These are phyloP conservation scores for Hypsopygia costalis DNA, from an alignment of 2,888 invertebrate genomes.

Conservation along the genomic window DNA sequence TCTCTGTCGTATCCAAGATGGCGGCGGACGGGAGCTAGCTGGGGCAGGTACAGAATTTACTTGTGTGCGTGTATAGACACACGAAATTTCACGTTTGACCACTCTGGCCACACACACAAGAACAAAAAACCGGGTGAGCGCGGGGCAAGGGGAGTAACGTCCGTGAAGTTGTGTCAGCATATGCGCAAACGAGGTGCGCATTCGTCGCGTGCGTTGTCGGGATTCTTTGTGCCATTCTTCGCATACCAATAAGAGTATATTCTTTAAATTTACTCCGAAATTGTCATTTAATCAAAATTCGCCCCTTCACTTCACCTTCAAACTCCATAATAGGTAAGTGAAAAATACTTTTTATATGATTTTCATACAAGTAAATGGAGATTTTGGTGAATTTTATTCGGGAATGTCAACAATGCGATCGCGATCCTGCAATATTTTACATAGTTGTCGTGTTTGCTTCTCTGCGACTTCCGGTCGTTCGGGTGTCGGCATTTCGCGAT, in stretches of 20 bases:
- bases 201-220: conserved; percentile 94
- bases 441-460: conserved; percentile 88
- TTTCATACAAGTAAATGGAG: conserved; percentile 83
- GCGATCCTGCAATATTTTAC: conserved; percentile 89
- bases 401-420: conserved; percentile 88
- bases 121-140: conserved; percentile 60
- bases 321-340: conserved; percentile 88
- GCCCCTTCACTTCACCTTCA: conserved; percentile 82
- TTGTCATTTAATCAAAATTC: conserved; percentile 84
- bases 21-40: conserved; percentile 73
- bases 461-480: conserved; percentile 80
- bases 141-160: conserved; percentile 77
- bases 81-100: conserved; percentile 80
- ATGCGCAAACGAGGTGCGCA: conserved; percentile 91
- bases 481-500: conserved; percentile 79
- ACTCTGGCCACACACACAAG: conserved; percentile 67
- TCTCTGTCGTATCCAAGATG: conserved; percentile 67
- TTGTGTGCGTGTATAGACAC: conserved; percentile 67
- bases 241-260: conserved; percentile 93
- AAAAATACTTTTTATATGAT: conserved; percentile 74
- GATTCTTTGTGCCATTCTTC: conserved; percentile 99
- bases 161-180: conserved; percentile 85
- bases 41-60: conserved; percentile 67
- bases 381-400: conserved; percentile 83
- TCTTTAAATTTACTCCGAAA: conserved; percentile 86